Evolutionary conservation across 2,797 vertebrate species (phyloP), one percentile per base, ranked within the genome.

Genomic region (Eurystomus glaucurus): DNA sequence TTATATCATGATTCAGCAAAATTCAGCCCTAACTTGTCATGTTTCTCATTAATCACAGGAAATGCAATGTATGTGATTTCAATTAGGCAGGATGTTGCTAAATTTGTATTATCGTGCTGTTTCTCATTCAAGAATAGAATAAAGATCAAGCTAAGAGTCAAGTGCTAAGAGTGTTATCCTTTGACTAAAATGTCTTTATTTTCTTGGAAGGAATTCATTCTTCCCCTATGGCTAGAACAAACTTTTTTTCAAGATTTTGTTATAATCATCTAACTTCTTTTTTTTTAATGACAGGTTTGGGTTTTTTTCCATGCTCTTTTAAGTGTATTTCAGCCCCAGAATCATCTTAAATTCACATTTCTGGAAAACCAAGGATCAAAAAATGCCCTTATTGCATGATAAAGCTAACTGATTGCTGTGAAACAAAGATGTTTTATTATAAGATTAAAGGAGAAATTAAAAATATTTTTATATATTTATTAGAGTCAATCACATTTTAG

Each of bases 331-430:
- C 9, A 72, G 29, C n/a, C 15, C 19, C n/a, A 69, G 18, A 72
- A 60, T 83, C 62, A 60, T 41, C 15, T 65, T 81, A 71, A 81
- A 84, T 75, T 89, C 26, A 88, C 23, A 90, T 45, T 90, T 95
- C 62, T 96, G 43, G 37, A 85, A 85, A 22, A 43, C 11, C 6
- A 71, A 14, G 45, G 37, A 11, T 71, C 50, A 75, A 78, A 84
- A 74, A 74, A 60, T 50, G 28, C 20, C 55, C 8, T 33, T 76
- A 54, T 11, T 90, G 16, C 20, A 54, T 13, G 3, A 48, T 79
- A 68, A 87, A 87, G 62, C 16, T 65, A 41, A 37, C 31, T 50
- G 4, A 7, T 22, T 90, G 9, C 3, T 65, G 35, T 60, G 50
- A 88, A 85, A 94, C 7, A 75, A 80, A 84, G 18, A 54, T 52